phyloP scores from a whole-genome alignment of 1,140 invertebrate genomes.

The Cyrtorhinus lividipennis region DNA sequence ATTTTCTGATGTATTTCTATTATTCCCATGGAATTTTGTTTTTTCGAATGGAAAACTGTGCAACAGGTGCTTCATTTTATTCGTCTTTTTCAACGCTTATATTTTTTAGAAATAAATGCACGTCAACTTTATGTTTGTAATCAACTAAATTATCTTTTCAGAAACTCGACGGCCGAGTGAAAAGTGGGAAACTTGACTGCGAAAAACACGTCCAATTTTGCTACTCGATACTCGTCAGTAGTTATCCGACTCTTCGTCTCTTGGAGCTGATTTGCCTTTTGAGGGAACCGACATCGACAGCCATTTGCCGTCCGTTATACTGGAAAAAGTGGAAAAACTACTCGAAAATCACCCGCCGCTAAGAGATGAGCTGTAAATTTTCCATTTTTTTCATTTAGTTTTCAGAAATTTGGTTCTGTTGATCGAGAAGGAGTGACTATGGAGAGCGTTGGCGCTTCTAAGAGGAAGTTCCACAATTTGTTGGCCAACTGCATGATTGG shows the following conservation, averaged over 20 bases:
- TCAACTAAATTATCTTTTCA: too few species aligned
- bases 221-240: constrained; percentile 32
- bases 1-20: constrained; percentile 1
- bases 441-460: too few species aligned
- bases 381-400: too few species aligned
- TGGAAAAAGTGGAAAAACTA: background rate
- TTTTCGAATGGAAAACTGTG: background rate
- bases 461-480: too few species aligned
- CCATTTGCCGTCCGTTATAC: background rate
- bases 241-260: constrained; percentile 38
- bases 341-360: too few species aligned
- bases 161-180: constrained; percentile 36
- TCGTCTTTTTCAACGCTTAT: background rate
- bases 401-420: too few species aligned
- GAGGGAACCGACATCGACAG: background rate
- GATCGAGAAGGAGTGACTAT: too few species aligned
- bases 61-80: background rate
- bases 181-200: constrained; percentile 42
- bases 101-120: too few species aligned
- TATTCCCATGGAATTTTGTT: background rate
- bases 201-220: constrained; percentile 34
- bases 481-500: too few species aligned
- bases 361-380: too few species aligned
- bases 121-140: too few species aligned
- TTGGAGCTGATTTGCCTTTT: constrained; percentile 23